These are phyloP conservation scores for Paracanthobrama guichenoti DNA, from an alignment of 2,113 vertebrate genomes.

Conservation along the genomic window DNA sequence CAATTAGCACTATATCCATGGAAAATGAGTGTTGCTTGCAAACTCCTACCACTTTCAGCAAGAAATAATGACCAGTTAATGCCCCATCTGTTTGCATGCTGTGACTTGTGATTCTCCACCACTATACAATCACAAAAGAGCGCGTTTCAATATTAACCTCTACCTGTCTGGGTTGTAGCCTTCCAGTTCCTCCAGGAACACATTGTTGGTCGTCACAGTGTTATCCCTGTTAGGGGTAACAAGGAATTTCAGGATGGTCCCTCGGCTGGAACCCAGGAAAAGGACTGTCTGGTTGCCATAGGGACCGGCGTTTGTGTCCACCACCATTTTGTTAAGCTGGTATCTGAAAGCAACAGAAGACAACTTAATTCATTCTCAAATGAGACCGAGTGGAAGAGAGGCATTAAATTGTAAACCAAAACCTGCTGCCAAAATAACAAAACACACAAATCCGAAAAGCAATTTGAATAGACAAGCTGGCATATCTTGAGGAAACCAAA, in stretches of 20 bases:
- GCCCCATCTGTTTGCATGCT: slow-evolving; percentile 45
- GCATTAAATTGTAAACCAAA: slow-evolving; percentile 7
- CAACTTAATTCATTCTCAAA: slow-evolving; percentile 53
- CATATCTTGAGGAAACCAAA: slow-evolving; percentile 58
- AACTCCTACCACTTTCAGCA: slow-evolving; percentile 58
- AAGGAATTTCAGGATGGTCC: slow-evolving; percentile 93
- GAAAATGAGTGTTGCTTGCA: slow-evolving; percentile 60
- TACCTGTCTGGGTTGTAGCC: slow-evolving; percentile 92
- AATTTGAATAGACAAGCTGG: slow-evolving; percentile 67
- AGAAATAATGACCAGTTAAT: slow-evolving; percentile 63
- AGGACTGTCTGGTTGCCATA: slow-evolving; percentile 88
- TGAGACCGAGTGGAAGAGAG: slow-evolving; percentile 45
- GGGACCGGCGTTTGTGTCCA: slow-evolving; percentile 87
- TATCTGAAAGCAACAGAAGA: slow-evolving; percentile 74
- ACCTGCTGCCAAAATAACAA: slow-evolving; percentile 57
- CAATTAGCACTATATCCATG: slow-evolving; percentile 55
- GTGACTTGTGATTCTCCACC: slow-evolving; percentile 26
- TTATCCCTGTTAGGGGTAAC: slow-evolving; percentile 81
- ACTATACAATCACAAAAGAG: slow-evolving; percentile 13
- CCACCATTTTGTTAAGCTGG: slow-evolving; percentile 90
- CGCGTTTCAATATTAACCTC: slow-evolving; percentile 36
- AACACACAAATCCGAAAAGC: slow-evolving; percentile 59
- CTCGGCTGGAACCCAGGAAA: slow-evolving; percentile 90
- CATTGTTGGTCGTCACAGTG: slow-evolving; percentile 74
- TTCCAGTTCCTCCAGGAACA: slow-evolving; percentile 93